Percentiles rank a stretch among this genome's conserved stretches.
Conservation (phyloP, 35 echinoderm and acorn worm species). For the Apostichopus californicus region DNA sequence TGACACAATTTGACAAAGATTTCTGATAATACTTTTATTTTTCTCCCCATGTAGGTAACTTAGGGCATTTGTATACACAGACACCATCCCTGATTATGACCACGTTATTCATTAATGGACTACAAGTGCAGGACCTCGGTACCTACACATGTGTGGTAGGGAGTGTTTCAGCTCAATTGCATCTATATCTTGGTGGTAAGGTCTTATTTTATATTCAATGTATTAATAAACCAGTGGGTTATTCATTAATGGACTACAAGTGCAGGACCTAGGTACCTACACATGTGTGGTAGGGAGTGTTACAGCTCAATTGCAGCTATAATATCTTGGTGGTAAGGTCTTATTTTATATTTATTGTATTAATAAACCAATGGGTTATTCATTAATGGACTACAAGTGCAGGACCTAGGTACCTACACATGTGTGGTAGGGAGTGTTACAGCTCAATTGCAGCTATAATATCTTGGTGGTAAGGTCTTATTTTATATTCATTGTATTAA, state of each 20-base stretch:
- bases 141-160: constrained; percentile 68
- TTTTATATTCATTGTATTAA: too few species aligned
- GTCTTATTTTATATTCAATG: too few species aligned
- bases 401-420: constrained; percentile 68
- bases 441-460: constrained; percentile 30
- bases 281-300: constrained; percentile 60
- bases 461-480: not conserved
- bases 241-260: constrained; percentile 37
- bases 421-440: constrained; percentile 55
- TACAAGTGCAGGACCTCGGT: constrained; percentile 59
- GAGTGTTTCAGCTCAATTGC: constrained; percentile 15
- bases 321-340: not conserved
- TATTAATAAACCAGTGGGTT: too few species aligned
- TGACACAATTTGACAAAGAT: too few species aligned
- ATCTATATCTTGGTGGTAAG: constrained; percentile 20
- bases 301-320: constrained; percentile 18
- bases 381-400: constrained; percentile 11
- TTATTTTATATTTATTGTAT: too few species aligned
- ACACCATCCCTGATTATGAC: constrained; percentile 49
- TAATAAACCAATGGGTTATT: not conserved
- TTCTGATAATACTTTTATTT: not conserved
- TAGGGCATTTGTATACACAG: constrained; percentile 48
- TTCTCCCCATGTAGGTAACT: constrained; percentile 3
- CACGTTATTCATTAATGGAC: not conserved
- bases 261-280: constrained; percentile 69